These are phyloP conservation scores for Zaprionus davidi DNA, from an alignment of 1,140 invertebrate genomes.

Conservation along the genomic window DNA sequence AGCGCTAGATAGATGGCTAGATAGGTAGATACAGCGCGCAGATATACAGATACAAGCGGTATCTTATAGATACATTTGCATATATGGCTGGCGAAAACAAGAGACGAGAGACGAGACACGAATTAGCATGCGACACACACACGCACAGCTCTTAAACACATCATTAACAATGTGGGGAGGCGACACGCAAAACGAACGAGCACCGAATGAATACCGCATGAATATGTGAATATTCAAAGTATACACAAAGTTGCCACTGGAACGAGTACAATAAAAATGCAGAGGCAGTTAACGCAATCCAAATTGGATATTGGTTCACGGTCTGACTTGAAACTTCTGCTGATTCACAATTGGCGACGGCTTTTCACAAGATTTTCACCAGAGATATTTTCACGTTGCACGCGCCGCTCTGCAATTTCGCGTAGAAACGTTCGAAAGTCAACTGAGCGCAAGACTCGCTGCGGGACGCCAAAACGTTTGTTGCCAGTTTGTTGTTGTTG, in stretches of 20 bases:
- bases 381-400: conserved; percentile 20
- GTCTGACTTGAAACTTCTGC: background rate
- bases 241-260: background rate
- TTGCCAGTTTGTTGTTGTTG: conserved; percentile 16
- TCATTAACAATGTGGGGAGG: conserved; percentile 44
- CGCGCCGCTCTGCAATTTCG: conserved; percentile 38
- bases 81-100: conserved; percentile 56
- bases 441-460: conserved; percentile 62
- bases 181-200: conserved; percentile 5
- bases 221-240: conserved; percentile 12
- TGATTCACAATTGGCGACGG: conserved; percentile 63
- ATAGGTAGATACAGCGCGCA: conserved; percentile 26
- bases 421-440: conserved; percentile 44
- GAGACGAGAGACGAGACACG: conserved; percentile 5
- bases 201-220: background rate
- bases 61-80: conserved; percentile 48
- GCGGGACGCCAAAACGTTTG: conserved; percentile 34
- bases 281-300: background rate
- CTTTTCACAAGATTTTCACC: conserved; percentile 54
- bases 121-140: conserved; percentile 54
- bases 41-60: conserved; percentile 18
- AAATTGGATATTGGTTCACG: conserved; percentile 5
- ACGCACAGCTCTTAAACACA: conserved; percentile 41
- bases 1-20: conserved; percentile 11
- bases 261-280: conserved; percentile 5